These are phyloP conservation scores for Pammene fasciana DNA, from an alignment of 2,888 invertebrate species.

Conservation along the genomic window DNA sequence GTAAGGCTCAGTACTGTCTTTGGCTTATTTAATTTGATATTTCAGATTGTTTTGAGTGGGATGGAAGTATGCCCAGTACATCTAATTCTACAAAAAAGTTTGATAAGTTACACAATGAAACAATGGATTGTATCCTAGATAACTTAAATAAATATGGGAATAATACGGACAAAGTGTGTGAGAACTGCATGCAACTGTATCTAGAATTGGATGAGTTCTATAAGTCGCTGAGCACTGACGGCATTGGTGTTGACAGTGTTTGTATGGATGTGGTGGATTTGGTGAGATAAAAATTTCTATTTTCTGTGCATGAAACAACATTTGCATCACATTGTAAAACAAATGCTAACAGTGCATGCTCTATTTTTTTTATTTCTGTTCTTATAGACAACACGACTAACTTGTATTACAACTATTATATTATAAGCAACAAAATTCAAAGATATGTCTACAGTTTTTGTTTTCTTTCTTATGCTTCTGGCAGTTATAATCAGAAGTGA, in stretches of 20 bases:
- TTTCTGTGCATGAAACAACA: neutral
- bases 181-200: slow-evolving; percentile 82
- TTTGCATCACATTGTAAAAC: neutral
- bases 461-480: no score
- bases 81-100: slow-evolving; percentile 80
- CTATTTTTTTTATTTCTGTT: no score
- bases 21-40: slow-evolving; percentile 44
- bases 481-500: no score
- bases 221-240: slow-evolving; percentile 79
- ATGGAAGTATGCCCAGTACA: slow-evolving; percentile 65
- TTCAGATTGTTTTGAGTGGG: slow-evolving; percentile 84
- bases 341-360: no score
- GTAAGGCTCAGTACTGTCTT: neutral
- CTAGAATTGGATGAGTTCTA: slow-evolving; percentile 82
- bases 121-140: slow-evolving; percentile 70
- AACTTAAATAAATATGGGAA: slow-evolving; percentile 56
- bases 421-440: no score
- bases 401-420: no score
- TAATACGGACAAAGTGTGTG: slow-evolving; percentile 73
- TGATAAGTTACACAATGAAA: slow-evolving; percentile 71
- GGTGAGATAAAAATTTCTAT: slow-evolving; percentile 66
- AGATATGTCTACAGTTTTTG: no score
- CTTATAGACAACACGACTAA: no score
- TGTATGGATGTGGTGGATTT: slow-evolving; percentile 88
- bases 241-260: slow-evolving; percentile 82